These are phyloP conservation scores for Prunella strophiata DNA, from an alignment of 2,797 vertebrate species.

Conservation along the genomic window DNA sequence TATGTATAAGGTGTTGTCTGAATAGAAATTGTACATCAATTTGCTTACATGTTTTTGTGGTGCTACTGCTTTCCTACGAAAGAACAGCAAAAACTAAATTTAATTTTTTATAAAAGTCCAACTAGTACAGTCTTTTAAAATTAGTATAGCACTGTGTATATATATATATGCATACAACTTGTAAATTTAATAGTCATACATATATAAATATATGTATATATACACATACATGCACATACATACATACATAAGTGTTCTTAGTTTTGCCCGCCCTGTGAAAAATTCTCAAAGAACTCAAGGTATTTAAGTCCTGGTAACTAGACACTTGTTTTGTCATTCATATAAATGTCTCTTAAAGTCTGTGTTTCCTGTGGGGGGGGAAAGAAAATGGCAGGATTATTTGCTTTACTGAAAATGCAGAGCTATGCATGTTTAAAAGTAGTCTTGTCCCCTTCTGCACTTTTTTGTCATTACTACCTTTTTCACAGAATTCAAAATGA, in stretches of 20 bases:
- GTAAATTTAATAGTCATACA: neutral
- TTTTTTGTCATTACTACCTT: neutral
- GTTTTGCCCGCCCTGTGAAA: neutral
- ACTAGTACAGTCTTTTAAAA: neutral
- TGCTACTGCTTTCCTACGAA: neutral
- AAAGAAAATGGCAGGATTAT: neutral
- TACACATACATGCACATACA: accelerated
- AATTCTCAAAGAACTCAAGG: neutral
- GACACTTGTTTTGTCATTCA: neutral
- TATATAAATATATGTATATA: too few species aligned
- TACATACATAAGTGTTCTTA: neutral
- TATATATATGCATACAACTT: neutral
- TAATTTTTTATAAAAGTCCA: neutral
- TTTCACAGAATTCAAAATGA: slow-evolving; percentile 73
- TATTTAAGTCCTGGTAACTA: neutral
- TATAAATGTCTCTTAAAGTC: neutral
- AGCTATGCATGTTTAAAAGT: neutral
- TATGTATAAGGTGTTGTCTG: neutral
- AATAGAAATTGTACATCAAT: neutral
- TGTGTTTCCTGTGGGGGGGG: neutral
- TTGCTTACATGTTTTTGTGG: neutral
- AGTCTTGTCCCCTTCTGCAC: neutral
- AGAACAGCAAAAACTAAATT: neutral
- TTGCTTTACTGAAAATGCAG: neutral
- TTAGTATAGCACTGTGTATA: neutral